Conservation (phyloP, 2,888 invertebrate genomes). For the Tuta absoluta region DNA sequence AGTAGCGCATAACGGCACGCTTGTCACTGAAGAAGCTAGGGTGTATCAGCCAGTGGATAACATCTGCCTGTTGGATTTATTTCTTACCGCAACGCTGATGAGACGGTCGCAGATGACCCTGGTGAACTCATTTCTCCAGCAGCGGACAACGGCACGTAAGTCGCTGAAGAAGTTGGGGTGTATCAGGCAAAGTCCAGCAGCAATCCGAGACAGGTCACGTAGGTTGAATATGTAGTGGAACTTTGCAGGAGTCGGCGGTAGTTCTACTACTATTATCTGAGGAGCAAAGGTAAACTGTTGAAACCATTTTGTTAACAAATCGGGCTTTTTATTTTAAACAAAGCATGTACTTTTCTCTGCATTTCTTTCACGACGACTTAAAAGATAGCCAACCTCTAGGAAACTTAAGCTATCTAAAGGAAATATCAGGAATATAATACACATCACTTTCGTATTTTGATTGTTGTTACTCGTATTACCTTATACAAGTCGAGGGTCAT, state of each 20-base stretch:
- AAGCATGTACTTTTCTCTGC: no score
- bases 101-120: slow-evolving; percentile 89
- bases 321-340: no score
- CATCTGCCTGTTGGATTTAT: not conserved
- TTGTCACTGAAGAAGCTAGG: slow-evolving; percentile 83
- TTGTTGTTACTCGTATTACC: slow-evolving; percentile 57
- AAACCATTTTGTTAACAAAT: no score
- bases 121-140: slow-evolving; percentile 95
- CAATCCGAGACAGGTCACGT: slow-evolving; percentile 92
- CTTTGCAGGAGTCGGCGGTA: slow-evolving; percentile 95
- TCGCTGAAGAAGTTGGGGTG: slow-evolving; percentile 86
- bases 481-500: slow-evolving; percentile 92
- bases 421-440: no score
- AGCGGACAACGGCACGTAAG: slow-evolving; percentile 86
- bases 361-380: no score
- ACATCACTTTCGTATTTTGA: no score
- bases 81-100: slow-evolving; percentile 25
- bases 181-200: slow-evolving; percentile 90
- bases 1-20: slow-evolving; percentile 89
- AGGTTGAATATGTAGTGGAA: slow-evolving; percentile 98
- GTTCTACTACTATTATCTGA: slow-evolving; percentile 85
- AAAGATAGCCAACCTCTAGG: no score
- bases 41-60: not conserved
- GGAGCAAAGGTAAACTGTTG: not conserved
- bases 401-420: no score